phyloP scores from a whole-genome alignment of 2,113 vertebrate species.

The Trogon surrucura region DNA sequence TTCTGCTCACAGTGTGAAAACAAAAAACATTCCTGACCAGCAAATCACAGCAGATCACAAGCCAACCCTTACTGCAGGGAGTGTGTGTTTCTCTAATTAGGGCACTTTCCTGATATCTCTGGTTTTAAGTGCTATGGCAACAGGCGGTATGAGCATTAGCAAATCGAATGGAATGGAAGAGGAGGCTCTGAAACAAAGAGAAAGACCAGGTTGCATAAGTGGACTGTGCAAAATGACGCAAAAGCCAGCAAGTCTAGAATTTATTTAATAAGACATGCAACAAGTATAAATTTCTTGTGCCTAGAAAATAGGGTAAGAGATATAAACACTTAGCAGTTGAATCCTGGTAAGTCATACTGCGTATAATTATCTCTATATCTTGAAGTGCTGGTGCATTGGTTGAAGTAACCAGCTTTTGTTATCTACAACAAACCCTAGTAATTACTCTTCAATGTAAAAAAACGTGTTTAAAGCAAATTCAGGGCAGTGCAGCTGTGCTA shows the following conservation, averaged over 20 bases:
- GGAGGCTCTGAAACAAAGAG: neutral
- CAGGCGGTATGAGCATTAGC: neutral
- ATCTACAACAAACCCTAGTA: neutral
- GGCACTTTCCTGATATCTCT: neutral
- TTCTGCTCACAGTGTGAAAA: neutral
- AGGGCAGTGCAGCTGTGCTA: neutral
- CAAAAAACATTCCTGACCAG: neutral
- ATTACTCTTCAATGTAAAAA: neutral
- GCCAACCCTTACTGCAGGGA: neutral
- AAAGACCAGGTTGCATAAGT: neutral
- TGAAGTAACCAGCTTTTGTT: neutral
- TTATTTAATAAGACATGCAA: neutral
- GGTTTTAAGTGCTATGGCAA: neutral
- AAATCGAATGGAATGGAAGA: neutral
- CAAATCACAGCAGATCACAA: neutral
- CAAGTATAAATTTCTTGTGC: neutral
- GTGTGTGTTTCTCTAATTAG: neutral
- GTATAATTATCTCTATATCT: neutral
- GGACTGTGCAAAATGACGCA: neutral
- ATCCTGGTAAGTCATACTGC: neutral
- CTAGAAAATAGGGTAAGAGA: neutral
- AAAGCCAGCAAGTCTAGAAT: neutral
- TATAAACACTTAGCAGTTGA: neutral
- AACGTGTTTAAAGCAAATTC: neutral
- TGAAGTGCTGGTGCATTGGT: neutral